A percentile compares a stretch with the other conserved stretches of the same genome.
These are phyloP conservation scores for Neodiprion pinetum DNA, from an alignment of 1,140 invertebrate genomes.

Conservation along the genomic window DNA sequence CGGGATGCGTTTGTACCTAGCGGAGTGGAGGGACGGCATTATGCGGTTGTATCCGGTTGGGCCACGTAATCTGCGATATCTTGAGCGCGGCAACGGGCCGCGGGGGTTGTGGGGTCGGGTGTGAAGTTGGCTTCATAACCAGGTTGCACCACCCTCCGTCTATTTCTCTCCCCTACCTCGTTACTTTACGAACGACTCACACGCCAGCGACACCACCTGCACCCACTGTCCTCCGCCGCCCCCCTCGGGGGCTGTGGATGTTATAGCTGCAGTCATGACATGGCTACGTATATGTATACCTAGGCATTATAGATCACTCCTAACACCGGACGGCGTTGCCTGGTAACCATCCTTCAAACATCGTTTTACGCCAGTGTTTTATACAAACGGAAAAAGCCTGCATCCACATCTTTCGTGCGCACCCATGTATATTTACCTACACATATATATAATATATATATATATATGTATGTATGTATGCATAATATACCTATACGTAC, in stretches of 20 bases:
- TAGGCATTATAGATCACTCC: neutral
- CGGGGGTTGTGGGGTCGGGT: neutral
- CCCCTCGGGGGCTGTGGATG: neutral
- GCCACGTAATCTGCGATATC: slow-evolving; percentile 51
- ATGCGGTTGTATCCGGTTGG: slow-evolving; percentile 58
- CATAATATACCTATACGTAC: too few species aligned
- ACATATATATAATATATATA: too few species aligned
- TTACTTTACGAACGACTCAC: neutral
- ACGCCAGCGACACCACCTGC: neutral
- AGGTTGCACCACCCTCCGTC: neutral
- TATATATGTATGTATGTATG: too few species aligned
- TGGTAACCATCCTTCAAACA: neutral
- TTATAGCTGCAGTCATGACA: too few species aligned
- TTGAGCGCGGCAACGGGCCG: neutral
- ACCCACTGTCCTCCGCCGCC: neutral
- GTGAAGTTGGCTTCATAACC: neutral
- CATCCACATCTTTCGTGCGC: too few species aligned
- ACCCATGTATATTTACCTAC: too few species aligned
- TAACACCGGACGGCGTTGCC: neutral
- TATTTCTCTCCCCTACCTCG: neutral
- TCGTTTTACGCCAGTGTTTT: neutral
- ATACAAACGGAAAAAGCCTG: too few species aligned
- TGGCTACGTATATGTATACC: neutral
- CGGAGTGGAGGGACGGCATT: slow-evolving; percentile 38
- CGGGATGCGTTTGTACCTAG: neutral